Base-by-base conservation (phyloP, 2,113 vertebrate genomes). In the Passerina amoena region DNA sequence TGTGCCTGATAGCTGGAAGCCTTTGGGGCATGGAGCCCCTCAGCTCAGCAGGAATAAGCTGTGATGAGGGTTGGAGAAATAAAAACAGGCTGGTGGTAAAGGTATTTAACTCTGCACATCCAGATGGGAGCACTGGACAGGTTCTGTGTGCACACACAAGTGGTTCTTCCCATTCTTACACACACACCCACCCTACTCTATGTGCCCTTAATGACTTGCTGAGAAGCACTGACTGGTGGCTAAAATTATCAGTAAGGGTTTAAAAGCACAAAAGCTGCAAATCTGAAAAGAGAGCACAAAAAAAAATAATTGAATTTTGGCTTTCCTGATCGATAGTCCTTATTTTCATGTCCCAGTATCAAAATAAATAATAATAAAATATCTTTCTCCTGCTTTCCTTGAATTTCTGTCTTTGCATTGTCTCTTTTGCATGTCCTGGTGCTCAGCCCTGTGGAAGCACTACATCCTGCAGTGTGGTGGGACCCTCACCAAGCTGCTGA, bases 391-490 rank as follows among this genome's bases (percentile, higher is more conserved):
- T 42, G 18, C 5, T 88, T 38, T 24, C 13, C 7, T 27, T 91
- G 40, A n/a, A 70, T 6, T 5, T 4, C 3, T 12, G 14, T 10
- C 27, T 42, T 66, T n/a, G 6, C 35, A 4, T 57, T 82, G 28
- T 51, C 50, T 54, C 5, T 86, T 73, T 2, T 20, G 27, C 40
- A 14, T 4, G 30, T 53, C 25, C 65, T 14, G 12, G 1, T 44
- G 30, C 14, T 6, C 97, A 99, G 98, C 96, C 6, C 53, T 99
- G 10, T 99, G 99, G 99, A 98, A 97, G 48, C 95, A 97, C 50
- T 72, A 97, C 94, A 98, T 99, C 63, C 91, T 90, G 28, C 94
- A 77, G 60, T 22, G 87, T 0, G 97, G 98, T 0, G 98, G 98
- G 9, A 15, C 31, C 3, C 38, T 98, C 48, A 97, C 93, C 10